Evolutionary conservation across 2,888 invertebrate species (phyloP).

Genomic region (Acholoe squamosa): DNA sequence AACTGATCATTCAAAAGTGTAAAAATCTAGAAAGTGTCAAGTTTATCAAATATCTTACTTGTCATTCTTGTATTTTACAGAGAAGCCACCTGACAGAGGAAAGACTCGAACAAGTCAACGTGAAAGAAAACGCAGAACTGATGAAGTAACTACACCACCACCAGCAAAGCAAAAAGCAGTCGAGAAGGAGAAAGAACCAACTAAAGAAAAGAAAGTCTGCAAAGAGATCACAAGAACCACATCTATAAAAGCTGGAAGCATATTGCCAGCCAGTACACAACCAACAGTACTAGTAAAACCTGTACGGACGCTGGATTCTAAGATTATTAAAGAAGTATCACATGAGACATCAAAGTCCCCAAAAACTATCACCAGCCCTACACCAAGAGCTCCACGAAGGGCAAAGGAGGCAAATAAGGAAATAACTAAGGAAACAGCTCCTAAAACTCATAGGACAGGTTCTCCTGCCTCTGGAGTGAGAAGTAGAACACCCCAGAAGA

Average conservation of each 20-base stretch:
- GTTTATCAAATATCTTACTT: neutral
- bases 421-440: neutral
- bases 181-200: neutral
- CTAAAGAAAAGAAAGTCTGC: constrained; percentile 10
- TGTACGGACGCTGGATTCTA: constrained; percentile 23
- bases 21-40: no score
- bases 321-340: neutral
- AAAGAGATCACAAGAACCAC: constrained; percentile 10
- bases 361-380: neutral
- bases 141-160: constrained; percentile 26
- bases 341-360: constrained; percentile 16
- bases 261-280: constrained; percentile 42
- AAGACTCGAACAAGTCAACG: constrained; percentile 51
- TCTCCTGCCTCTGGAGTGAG: constrained; percentile 38
- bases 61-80: constrained; percentile 12
- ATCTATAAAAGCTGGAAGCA: neutral
- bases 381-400: neutral
- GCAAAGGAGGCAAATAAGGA: neutral
- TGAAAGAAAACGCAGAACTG: constrained; percentile 49
- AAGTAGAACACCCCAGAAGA: constrained; percentile 28
- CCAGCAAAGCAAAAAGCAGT: constrained; percentile 24
- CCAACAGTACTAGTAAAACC: constrained; percentile 47
- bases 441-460: neutral
- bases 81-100: constrained; percentile 53
- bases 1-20: no score